phyloP scores from a whole-genome alignment of 1,140 invertebrate genomes.

The Cydia amplana region DNA sequence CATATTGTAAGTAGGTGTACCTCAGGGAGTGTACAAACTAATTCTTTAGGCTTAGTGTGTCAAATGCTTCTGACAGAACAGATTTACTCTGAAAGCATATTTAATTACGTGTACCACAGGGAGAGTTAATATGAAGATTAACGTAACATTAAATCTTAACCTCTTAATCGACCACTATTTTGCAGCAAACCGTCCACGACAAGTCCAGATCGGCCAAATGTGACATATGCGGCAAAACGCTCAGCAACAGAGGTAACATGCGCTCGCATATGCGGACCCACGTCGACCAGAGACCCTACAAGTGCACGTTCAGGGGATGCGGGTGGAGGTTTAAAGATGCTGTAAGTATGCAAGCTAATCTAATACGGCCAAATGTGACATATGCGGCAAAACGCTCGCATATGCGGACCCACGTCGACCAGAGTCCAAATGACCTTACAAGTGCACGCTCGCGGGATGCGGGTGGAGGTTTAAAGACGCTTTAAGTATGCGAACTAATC shows the following conservation, averaged over 20 bases:
- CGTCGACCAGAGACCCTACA: constrained; percentile 38
- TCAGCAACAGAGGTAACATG: constrained; percentile 44
- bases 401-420: constrained; percentile 40
- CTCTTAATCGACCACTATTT: neutral
- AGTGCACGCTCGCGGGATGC: constrained; percentile 41
- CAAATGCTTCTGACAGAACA: no score
- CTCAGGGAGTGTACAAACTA: neutral
- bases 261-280: constrained; percentile 43
- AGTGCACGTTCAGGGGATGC: constrained; percentile 41
- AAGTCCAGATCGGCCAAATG: constrained; percentile 38
- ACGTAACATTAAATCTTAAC: no score
- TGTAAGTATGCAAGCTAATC: constrained; percentile 39
- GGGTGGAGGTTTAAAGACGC: constrained; percentile 46
- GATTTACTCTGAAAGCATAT: no score
- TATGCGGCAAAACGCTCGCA: constrained; percentile 43
- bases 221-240: constrained; percentile 42
- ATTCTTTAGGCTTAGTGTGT: no score
- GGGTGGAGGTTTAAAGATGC: constrained; percentile 46
- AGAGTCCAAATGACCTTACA: constrained; percentile 41
- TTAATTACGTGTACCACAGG: no score
- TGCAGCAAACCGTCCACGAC: constrained; percentile 45
- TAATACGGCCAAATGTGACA: constrained; percentile 41
- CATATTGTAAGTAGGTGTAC: constrained; percentile 45
- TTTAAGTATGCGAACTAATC: constrained; percentile 39
- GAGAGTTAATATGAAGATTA: no score